These are phyloP conservation scores for Amphiprion clarkii DNA, from an alignment of 2,797 vertebrate species.

Conservation along the genomic window DNA sequence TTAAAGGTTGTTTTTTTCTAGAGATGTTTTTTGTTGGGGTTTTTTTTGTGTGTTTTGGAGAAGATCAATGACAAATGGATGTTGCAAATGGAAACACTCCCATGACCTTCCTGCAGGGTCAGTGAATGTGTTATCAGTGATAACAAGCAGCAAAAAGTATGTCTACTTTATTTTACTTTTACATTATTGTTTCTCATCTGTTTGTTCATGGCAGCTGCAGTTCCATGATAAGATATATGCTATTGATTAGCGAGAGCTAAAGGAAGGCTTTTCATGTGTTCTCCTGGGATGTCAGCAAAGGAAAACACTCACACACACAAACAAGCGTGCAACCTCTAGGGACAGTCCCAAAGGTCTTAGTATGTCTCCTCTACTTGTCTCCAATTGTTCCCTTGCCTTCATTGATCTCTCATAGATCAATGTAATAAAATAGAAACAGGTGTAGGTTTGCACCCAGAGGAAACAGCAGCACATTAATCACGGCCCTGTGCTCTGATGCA, in stretches of 20 bases:
- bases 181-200: neutral
- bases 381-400: slow-evolving; percentile 57
- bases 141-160: neutral
- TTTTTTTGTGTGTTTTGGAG: neutral
- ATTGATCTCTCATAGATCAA: slow-evolving; percentile 70
- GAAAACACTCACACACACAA: slow-evolving; percentile 19
- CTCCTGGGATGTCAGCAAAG: slow-evolving; percentile 15
- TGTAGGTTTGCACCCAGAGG: slow-evolving; percentile 61
- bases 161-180: neutral
- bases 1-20: neutral
- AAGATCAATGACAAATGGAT: neutral
- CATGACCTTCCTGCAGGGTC: neutral
- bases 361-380: slow-evolving; percentile 57
- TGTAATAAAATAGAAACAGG: slow-evolving; percentile 72
- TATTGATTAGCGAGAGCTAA: slow-evolving; percentile 59
- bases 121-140: neutral
- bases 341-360: slow-evolving; percentile 41
- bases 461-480: slow-evolving; percentile 64
- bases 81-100: neutral
- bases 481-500: neutral
- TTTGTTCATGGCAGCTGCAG: neutral
- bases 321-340: slow-evolving; percentile 17
- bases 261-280: slow-evolving; percentile 15
- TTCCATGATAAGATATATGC: slow-evolving; percentile 24
- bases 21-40: too few species aligned